phyloP scores from a whole-genome alignment of 2,797 vertebrate species.

The Spondyliosoma cantharus region DNA sequence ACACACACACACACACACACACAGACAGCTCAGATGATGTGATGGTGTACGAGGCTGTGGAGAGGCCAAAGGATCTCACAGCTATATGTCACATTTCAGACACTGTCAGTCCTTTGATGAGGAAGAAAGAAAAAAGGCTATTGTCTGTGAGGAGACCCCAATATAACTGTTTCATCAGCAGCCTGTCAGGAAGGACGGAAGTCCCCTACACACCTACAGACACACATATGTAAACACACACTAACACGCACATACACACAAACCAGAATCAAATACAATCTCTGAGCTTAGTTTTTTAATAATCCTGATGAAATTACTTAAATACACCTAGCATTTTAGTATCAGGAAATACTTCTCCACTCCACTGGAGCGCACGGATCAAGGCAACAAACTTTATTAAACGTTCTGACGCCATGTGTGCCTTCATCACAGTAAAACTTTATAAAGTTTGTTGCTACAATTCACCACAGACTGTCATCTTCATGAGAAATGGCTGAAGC shows the following conservation, averaged over 20 bases:
- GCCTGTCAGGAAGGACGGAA: conserved; percentile 28
- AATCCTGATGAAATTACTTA: too few relatives aligned
- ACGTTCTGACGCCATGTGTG: too few relatives aligned
- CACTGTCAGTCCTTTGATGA: conserved; percentile 60
- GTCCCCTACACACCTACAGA: neutral
- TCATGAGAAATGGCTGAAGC: too few relatives aligned
- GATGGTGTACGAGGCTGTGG: conserved; percentile 15
- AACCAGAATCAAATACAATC: too few relatives aligned
- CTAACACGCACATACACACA: neutral
- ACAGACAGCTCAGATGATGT: conserved; percentile 15
- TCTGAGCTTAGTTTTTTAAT: too few relatives aligned
- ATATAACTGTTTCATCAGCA: conserved; percentile 43
- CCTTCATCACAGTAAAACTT: too few relatives aligned
- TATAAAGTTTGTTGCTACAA: too few relatives aligned
- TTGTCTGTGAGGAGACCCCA: conserved; percentile 51
- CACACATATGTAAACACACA: conserved; percentile 9
- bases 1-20: neutral
- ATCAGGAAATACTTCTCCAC: too few relatives aligned
- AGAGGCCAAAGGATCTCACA: conserved; percentile 68
- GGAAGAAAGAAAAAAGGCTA: conserved; percentile 35
- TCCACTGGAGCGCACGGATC: too few relatives aligned
- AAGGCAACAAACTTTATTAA: too few relatives aligned
- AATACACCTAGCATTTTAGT: too few relatives aligned
- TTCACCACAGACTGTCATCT: too few relatives aligned
- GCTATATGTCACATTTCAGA: conserved; percentile 58